Base-by-base conservation (phyloP, 2,888 invertebrate species). In the Sminthurides aquaticus region DNA sequence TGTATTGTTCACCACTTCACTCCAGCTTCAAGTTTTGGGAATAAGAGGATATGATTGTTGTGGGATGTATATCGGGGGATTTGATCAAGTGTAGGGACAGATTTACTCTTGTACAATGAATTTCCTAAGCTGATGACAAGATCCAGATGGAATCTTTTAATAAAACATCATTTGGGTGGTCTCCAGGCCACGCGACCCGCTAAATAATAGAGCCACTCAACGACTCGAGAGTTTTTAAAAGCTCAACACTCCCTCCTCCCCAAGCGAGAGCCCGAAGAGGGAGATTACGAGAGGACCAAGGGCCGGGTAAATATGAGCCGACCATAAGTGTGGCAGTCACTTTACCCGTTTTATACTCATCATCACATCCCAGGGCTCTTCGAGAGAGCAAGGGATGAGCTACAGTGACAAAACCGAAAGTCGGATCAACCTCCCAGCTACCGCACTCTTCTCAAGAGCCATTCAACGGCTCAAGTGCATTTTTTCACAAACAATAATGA, bases 81-180 rank as follows among this genome's bases (percentile, higher is more conserved):
- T 11, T 25, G 20, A 55, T 55, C 24, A 24, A 2, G 22, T n/a
- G 24, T 55, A 25, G 26, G 5, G 55, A 55, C 24, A 55, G 24
- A 22, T 22, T 3, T 25, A 34, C 15, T 34, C 15, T 5, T 34
- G 43, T 34, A 11, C 43, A 34, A 5, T 34, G 43, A n/a, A n/a
- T n/a, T 34, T 34, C 43, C 15, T 34, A 11, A 34, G 43, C 43
- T 52, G 60, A 49, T 60, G 49, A 64, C 58, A 64, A 34, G 64
- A 49, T 57, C 18, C 57, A 64, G 29, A 58, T 57, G 58, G 52
- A 58, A 57, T 62, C 49, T 57, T 62, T 58, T 57, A 57, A 58
- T 64, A 58, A 64, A 64, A 64, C 64, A 64, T 64, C 28, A 64
- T 64, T 64, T 57, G 64, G 64, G 64, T 64, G 64, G 64, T 64